Base-by-base conservation (phyloP, 2,113 vertebrate genomes). In the Taxidea taxus region DNA sequence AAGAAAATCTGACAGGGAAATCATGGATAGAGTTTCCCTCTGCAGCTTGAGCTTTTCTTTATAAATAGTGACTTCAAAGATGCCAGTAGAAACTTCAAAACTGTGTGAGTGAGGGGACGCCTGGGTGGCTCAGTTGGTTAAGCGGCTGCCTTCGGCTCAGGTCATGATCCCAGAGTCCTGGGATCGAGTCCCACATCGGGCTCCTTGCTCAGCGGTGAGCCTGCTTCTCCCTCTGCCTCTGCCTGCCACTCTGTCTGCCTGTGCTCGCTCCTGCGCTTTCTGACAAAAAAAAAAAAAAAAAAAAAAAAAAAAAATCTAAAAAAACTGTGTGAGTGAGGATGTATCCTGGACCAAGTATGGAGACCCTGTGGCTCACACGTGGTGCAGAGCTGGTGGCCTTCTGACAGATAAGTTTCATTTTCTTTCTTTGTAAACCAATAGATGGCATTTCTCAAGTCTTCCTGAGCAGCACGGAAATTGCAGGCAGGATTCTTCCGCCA, bases 1-100 rank as follows among this genome's bases (percentile, higher is more conserved):
- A 56, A 82, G 77, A 87, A 96, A 96, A 90, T 49, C 37, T 96
- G 88, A 92, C 51, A 92, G 37, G 80, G 85, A 96, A 90, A 81
- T 85, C 70, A 83, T 29, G 0, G 0, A 54, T 60, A 47, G 54
- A 87, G 49, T 54, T 66, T 68, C 85, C 78, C 20, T 39, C 29
- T 58, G 62, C 4, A 70, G 81, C 42, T 58, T 64, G 66, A 60
- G 74, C 54, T 60, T 95, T 87, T 83, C 58, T 82, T 84, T 87
- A 66, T 56, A 89, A 86, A 93, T 1, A 68, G 60, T 56, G 64
- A 93, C 83, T 92, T 92, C 42, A 3, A 70, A 70, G 68, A 80
- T 96, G 78, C 74, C 88, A 89, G 83, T 12, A 74, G 83, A 91
- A 92, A 60, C 68, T 94, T 89, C 89, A 54, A 34, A 62, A 86